These are phyloP conservation scores for Cremastobaeus sp. DNA, from an alignment of 2,888 invertebrate genomes.

Conservation along the genomic window DNA sequence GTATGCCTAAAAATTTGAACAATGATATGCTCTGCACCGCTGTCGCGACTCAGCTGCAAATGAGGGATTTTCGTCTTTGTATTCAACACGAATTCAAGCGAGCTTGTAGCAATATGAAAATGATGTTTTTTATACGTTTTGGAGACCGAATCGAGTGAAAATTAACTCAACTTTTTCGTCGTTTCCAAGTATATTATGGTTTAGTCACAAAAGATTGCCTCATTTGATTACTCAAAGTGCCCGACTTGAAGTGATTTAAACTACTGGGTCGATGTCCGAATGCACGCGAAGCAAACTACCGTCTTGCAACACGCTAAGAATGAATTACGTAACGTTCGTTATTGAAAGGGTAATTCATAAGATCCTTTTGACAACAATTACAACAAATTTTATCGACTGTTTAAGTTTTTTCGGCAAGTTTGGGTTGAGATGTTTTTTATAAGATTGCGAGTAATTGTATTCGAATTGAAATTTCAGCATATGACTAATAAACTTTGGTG, in stretches of 20 bases:
- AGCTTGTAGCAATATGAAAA: slow-evolving; percentile 8
- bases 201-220: slow-evolving; percentile 51
- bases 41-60: slow-evolving; percentile 22
- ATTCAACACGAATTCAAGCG: background rate
- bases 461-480: too few relatives aligned
- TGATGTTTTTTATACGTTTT: too few relatives aligned
- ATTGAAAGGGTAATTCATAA: slow-evolving; percentile 44
- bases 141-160: slow-evolving; percentile 36
- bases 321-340: slow-evolving; percentile 48
- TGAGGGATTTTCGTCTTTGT: slow-evolving; percentile 47
- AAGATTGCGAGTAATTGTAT: too few relatives aligned
- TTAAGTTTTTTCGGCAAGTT: too few relatives aligned
- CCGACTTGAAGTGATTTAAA: slow-evolving; percentile 57
- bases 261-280: slow-evolving; percentile 58
- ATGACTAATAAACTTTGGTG: too few relatives aligned
- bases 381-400: too few relatives aligned
- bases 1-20: background rate
- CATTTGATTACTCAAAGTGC: slow-evolving; percentile 58
- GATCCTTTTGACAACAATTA: slow-evolving; percentile 17
- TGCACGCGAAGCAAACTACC: slow-evolving; percentile 55
- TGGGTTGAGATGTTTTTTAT: too few relatives aligned
- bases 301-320: slow-evolving; percentile 51
- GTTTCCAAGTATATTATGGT: slow-evolving; percentile 27
- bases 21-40: slow-evolving; percentile 25
- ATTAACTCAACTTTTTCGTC: slow-evolving; percentile 20